Evolutionary conservation across 1,140 invertebrate genomes (phyloP).

Genomic region (Drosophila dunni): DNA sequence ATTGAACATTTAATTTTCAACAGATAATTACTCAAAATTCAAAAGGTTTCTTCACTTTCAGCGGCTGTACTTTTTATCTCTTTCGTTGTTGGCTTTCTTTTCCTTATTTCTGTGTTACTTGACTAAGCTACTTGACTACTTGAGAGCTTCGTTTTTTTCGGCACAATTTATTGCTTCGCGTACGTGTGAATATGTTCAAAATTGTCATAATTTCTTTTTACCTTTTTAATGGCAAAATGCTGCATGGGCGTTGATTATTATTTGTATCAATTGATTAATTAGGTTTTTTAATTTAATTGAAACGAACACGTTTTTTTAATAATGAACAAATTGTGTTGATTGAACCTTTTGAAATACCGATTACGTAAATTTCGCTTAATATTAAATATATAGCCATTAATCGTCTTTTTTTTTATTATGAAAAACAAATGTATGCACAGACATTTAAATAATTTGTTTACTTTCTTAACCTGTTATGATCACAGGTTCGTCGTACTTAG

Average conservation of each 20-base stretch:
- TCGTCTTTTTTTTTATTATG: too few relatives aligned
- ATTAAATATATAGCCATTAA: too few relatives aligned
- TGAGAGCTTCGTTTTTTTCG: slow-evolving; percentile 42
- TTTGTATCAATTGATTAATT: slow-evolving; percentile 16
- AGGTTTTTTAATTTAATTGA: neutral
- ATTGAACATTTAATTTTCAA: slow-evolving; percentile 9
- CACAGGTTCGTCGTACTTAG: slow-evolving; percentile 30
- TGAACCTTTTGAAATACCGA: too few relatives aligned
- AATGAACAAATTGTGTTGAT: neutral
- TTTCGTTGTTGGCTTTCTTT: slow-evolving; percentile 57
- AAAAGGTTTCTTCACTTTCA: slow-evolving; percentile 10
- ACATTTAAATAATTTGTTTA: neutral
- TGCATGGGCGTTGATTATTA: slow-evolving; percentile 5
- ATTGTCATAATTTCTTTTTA: slow-evolving; percentile 45
- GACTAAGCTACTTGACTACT: slow-evolving; percentile 58
- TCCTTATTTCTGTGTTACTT: slow-evolving; percentile 30
- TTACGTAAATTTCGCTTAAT: too few relatives aligned
- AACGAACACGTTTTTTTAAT: neutral
- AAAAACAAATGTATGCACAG: neutral
- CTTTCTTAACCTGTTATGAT: slow-evolving; percentile 14
- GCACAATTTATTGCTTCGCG: slow-evolving; percentile 57
- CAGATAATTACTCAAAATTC: slow-evolving; percentile 53
- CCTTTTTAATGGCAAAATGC: neutral
- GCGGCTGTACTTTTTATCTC: neutral
- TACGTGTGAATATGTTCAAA: slow-evolving; percentile 70